phyloP scores from a whole-genome alignment of 2,888 invertebrate genomes.

The Theodoxus fluviatilis region DNA sequence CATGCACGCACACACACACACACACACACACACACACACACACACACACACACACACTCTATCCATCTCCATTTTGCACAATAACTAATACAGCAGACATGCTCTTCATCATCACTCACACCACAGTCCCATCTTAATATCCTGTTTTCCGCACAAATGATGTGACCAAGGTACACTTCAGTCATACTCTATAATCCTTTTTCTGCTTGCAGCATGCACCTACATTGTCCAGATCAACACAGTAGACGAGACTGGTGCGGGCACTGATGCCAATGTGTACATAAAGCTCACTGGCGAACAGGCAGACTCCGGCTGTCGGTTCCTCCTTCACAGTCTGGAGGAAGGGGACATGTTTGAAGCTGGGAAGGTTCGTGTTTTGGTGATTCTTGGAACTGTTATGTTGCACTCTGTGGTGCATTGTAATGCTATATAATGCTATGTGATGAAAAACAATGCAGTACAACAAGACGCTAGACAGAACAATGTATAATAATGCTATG shows the following conservation, averaged over 20 bases:
- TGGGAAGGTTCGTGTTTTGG: conserved; percentile 44
- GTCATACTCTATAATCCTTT: no score
- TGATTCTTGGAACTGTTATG: neutral
- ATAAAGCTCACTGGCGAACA: conserved; percentile 49
- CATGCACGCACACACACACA: neutral
- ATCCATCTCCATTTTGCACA: neutral
- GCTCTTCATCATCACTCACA: neutral
- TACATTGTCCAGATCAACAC: conserved; percentile 51
- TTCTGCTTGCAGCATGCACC: conserved; percentile 42
- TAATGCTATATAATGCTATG: neutral
- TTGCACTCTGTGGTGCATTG: neutral
- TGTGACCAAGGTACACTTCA: no score
- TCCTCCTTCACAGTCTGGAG: conserved; percentile 45
- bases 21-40: conserved; percentile 3
- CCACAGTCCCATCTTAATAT: neutral
- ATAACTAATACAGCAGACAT: neutral
- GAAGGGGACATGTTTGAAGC: conserved; percentile 45
- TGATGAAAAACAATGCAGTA: neutral
- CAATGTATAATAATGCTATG: neutral
- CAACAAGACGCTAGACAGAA: neutral
- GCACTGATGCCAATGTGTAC: conserved; percentile 51
- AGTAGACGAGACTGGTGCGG: conserved; percentile 47
- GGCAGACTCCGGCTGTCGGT: conserved; percentile 53
- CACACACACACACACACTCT: conserved; percentile 10
- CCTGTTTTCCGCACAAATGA: neutral